phyloP scores from a whole-genome alignment of 2,888 invertebrate genomes.

The Agriopis marginaria region DNA sequence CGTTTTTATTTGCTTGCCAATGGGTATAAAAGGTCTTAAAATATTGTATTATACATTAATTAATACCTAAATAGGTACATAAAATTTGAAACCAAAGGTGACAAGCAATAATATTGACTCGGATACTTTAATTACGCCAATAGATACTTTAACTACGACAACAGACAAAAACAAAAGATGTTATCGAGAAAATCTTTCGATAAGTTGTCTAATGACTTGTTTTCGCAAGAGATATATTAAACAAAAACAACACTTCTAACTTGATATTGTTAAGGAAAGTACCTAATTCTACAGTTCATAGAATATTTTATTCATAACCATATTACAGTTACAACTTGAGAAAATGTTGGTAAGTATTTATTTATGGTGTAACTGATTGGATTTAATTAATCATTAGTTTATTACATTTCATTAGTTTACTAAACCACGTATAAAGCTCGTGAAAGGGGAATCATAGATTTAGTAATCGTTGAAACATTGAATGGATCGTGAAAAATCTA shows the following conservation, averaged over 20 bases:
- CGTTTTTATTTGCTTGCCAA: too few relatives aligned
- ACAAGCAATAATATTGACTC: too few relatives aligned
- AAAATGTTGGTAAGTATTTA: not conserved
- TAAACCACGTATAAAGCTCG: conserved; percentile 52
- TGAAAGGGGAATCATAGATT: conserved; percentile 24
- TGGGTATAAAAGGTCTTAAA: too few relatives aligned
- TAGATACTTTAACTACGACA: too few relatives aligned
- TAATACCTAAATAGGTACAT: not conserved
- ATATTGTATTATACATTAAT: too few relatives aligned
- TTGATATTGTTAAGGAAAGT: not conserved
- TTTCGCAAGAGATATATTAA: conserved; percentile 11
- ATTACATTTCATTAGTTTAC: conserved; percentile 48
- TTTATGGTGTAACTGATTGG: conserved; percentile 42
- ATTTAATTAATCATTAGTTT: conserved; percentile 53
- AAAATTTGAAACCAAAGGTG: not conserved
- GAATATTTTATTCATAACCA: too few relatives aligned
- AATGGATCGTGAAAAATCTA: not conserved
- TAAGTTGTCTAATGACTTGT: conserved; percentile 17
- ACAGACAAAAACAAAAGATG: not conserved
- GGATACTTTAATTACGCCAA: too few relatives aligned
- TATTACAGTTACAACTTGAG: not conserved
- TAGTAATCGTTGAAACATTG: conserved; percentile 35
- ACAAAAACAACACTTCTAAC: not conserved
- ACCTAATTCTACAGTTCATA: not conserved
- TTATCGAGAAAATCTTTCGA: conserved; percentile 13